These are phyloP conservation scores for Nycticryphes semicollaris DNA, from an alignment of 2,113 vertebrate species.

Conservation along the genomic window DNA sequence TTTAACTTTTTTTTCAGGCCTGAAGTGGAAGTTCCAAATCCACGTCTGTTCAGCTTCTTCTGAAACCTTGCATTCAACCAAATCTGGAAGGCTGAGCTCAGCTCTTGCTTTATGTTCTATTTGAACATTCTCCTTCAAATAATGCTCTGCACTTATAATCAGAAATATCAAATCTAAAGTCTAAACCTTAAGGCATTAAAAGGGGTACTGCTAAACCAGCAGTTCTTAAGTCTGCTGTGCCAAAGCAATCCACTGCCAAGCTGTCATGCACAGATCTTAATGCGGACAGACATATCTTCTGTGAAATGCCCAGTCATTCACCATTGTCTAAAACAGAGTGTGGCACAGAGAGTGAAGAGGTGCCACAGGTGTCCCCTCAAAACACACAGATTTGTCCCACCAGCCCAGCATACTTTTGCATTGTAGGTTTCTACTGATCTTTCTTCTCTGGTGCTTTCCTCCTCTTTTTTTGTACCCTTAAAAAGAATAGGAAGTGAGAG, in stretches of 20 bases:
- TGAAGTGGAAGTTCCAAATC: neutral
- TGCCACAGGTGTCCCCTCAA: neutral
- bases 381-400: neutral
- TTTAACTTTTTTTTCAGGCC: neutral
- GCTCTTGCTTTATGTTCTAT: neutral
- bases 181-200: neutral
- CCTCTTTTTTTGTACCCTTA: neutral
- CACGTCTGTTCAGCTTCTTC: neutral
- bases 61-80: neutral
- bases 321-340: neutral
- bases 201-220: neutral
- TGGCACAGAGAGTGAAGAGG: neutral
- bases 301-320: neutral
- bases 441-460: neutral
- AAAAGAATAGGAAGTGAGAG: neutral
- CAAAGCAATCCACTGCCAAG: neutral
- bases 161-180: neutral
- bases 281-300: neutral
- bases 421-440: neutral
- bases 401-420: neutral
- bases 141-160: neutral
- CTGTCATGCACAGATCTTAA: neutral
- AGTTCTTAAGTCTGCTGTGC: neutral
- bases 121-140: neutral
- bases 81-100: neutral